Evolutionary conservation across 2,797 vertebrate species (phyloP).

Genomic region (Sylvia borin): DNA sequence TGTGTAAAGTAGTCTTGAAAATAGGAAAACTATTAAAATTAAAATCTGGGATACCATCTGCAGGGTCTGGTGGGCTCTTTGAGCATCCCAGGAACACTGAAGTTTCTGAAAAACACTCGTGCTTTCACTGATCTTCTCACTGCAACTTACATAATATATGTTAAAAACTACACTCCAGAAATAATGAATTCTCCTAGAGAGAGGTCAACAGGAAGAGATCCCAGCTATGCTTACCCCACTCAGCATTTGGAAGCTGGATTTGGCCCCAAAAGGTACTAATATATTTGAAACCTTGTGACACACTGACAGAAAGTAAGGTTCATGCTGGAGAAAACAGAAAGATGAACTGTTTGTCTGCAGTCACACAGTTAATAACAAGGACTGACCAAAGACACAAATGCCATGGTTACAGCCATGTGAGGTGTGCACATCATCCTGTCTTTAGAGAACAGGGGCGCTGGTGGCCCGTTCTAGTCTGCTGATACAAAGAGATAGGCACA

Average conservation of each 20-base stretch:
- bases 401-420: neutral
- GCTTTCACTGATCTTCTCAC: neutral
- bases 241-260: neutral
- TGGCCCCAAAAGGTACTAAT: neutral
- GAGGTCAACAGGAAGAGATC: neutral
- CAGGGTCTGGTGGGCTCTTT: neutral
- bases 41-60: neutral
- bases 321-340: neutral
- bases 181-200: neutral
- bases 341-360: neutral
- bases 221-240: neutral
- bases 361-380: neutral
- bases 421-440: neutral
- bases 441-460: neutral
- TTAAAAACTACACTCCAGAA: neutral
- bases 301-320: neutral
- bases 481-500: neutral
- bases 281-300: neutral
- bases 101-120: neutral
- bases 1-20: neutral
- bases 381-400: neutral
- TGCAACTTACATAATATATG: neutral
- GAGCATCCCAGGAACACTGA: neutral
- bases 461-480: neutral
- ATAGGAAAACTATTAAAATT: neutral